A percentile compares a stretch with the other conserved stretches of the same genome.
Evolutionary conservation across 2,113 vertebrate genomes (phyloP).

Genomic region (Anhinga anhinga): DNA sequence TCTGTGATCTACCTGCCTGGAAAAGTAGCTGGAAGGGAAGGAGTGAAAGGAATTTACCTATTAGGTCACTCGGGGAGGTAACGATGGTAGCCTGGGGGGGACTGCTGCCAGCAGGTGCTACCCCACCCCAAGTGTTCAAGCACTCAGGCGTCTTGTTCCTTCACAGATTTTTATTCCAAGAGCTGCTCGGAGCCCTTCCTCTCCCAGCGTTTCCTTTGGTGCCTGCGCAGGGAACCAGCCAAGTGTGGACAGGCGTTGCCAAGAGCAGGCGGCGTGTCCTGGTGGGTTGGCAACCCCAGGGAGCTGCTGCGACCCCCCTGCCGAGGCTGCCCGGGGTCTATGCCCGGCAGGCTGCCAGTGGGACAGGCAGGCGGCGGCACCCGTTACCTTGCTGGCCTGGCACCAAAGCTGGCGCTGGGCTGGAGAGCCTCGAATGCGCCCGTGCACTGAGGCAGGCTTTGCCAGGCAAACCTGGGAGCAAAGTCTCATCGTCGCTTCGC

Average conservation of each 20-base stretch:
- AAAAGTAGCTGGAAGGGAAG: not conserved
- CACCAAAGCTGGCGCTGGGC: not conserved
- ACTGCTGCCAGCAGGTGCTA: not conserved
- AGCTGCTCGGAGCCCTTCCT: accelerated
- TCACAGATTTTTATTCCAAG: not conserved
- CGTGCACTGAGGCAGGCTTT: accelerated
- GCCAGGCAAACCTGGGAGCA: not conserved
- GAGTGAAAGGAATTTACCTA: not conserved
- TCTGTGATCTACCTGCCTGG: not conserved
- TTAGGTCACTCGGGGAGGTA: not conserved
- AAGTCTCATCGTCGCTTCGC: accelerated
- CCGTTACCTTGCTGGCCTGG: not conserved
- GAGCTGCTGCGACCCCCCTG: not conserved
- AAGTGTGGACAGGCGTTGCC: not conserved
- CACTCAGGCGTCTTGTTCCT: accelerated
- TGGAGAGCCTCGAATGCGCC: accelerated
- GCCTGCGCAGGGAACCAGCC: not conserved
- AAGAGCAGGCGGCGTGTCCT: accelerated
- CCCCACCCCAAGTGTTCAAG: accelerated
- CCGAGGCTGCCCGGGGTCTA: not conserved
- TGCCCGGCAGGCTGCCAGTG: not conserved
- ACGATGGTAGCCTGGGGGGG: not conserved
- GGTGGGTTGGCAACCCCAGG: not conserved
- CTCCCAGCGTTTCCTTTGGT: not conserved
- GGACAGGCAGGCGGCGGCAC: not conserved